Evolutionary conservation across 2,797 vertebrate genomes (phyloP).

Genomic region (Poliocrania exsul): DNA sequence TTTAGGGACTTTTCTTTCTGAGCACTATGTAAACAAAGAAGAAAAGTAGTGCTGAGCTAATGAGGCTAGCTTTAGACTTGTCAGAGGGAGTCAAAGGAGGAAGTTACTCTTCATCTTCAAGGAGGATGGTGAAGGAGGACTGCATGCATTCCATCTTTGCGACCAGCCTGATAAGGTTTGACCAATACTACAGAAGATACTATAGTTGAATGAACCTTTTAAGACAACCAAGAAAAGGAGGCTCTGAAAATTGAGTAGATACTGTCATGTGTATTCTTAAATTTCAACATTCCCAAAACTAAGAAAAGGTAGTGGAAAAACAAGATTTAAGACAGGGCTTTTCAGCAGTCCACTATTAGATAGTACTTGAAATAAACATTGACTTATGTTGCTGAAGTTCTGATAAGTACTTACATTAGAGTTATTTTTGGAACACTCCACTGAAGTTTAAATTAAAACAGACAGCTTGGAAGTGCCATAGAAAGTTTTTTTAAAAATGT

Average conservation of each 20-base stretch:
- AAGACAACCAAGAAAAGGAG: neutral
- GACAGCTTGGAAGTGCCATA: neutral
- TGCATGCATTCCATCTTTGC: neutral
- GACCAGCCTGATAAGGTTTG: neutral
- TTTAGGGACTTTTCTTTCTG: neutral
- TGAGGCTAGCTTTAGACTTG: neutral
- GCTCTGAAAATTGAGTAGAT: neutral
- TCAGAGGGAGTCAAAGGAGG: neutral
- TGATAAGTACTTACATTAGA: slow-evolving; percentile 33
- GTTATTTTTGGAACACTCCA: slow-evolving; percentile 37
- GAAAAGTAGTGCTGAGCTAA: neutral
- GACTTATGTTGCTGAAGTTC: neutral
- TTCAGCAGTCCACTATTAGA: neutral
- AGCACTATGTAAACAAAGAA: neutral
- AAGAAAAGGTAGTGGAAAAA: neutral
- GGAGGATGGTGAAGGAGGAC: neutral
- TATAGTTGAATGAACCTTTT: neutral
- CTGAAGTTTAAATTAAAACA: slow-evolving; percentile 28
- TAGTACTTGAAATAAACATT: slow-evolving; percentile 36
- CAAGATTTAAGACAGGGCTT: neutral
- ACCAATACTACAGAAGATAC: neutral
- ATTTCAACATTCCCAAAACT: neutral
- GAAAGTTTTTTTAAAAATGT: slow-evolving; percentile 1
- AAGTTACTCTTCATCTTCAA: neutral
- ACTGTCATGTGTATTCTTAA: neutral